These are phyloP conservation scores for Trypoxylon attenuatum DNA, from an alignment of 2,888 invertebrate species.

Conservation along the genomic window DNA sequence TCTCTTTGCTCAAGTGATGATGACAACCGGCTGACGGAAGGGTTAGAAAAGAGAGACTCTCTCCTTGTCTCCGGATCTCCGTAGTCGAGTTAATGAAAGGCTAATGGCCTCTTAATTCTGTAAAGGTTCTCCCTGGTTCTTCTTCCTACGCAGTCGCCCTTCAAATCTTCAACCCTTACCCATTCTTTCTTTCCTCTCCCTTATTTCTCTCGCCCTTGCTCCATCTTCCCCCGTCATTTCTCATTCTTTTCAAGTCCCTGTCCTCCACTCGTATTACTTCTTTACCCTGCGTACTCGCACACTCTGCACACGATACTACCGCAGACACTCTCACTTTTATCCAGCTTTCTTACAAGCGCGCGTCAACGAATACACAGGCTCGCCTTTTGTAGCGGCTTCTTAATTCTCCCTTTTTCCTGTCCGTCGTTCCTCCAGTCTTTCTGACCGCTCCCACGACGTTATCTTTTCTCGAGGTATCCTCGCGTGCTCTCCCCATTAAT, in stretches of 20 bases:
- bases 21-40: constrained; percentile 30
- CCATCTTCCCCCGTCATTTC: not conserved
- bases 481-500: not conserved
- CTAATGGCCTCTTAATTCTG: constrained; percentile 64
- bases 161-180: constrained; percentile 15
- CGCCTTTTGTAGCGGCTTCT: not conserved
- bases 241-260: not conserved
- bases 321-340: not conserved
- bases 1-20: constrained; percentile 11
- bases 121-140: constrained; percentile 38
- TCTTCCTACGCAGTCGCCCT: not conserved
- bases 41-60: constrained; percentile 38
- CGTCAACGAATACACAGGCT: too few relatives aligned
- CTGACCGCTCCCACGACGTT: too few relatives aligned
- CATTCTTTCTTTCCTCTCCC: constrained; percentile 1
- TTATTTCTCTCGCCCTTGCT: not conserved
- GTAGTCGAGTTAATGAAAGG: constrained; percentile 59
- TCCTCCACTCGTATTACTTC: too few relatives aligned
- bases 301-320: not conserved
- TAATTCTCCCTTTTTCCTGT: not conserved
- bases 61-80: constrained; percentile 7
- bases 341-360: not conserved
- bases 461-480: not conserved
- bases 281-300: not conserved
- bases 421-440: constrained; percentile 6